These are phyloP conservation scores for Sitodiplosis mosellana DNA, from an alignment of 1,140 invertebrate genomes.

Conservation along the genomic window DNA sequence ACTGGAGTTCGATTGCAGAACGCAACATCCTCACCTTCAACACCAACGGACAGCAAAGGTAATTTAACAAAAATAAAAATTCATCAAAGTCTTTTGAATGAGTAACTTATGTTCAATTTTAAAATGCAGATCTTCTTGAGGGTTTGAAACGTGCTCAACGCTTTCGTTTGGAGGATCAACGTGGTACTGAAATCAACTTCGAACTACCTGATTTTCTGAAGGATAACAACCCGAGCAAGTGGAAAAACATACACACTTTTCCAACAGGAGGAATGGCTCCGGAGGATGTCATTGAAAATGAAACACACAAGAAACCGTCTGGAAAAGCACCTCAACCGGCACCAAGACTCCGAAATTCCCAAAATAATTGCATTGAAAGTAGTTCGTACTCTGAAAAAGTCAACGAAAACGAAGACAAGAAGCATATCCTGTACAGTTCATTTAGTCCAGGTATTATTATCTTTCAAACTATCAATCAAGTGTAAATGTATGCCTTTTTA, in stretches of 20 bases:
- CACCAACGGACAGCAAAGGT: background rate
- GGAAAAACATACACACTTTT: conserved; percentile 9
- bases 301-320: background rate
- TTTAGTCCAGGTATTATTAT: background rate
- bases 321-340: conserved; percentile 15
- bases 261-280: background rate
- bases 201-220: conserved; percentile 64
- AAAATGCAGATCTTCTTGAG: conserved; percentile 41
- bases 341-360: conserved; percentile 15
- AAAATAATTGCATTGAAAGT: background rate
- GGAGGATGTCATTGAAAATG: background rate
- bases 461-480: background rate
- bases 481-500: background rate
- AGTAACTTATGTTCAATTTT: background rate
- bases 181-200: conserved; percentile 63
- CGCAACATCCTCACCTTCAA: background rate
- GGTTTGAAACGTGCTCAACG: conserved; percentile 56
- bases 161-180: conserved; percentile 57
- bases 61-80: background rate
- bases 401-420: conserved; percentile 1
- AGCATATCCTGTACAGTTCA: background rate
- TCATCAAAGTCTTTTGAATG: background rate
- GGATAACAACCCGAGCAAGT: conserved; percentile 27
- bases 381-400: conserved; percentile 6
- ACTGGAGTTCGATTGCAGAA: conserved; percentile 46